Conservation (phyloP, 2,113 vertebrate species). For the Corynorhinus townsendii region DNA sequence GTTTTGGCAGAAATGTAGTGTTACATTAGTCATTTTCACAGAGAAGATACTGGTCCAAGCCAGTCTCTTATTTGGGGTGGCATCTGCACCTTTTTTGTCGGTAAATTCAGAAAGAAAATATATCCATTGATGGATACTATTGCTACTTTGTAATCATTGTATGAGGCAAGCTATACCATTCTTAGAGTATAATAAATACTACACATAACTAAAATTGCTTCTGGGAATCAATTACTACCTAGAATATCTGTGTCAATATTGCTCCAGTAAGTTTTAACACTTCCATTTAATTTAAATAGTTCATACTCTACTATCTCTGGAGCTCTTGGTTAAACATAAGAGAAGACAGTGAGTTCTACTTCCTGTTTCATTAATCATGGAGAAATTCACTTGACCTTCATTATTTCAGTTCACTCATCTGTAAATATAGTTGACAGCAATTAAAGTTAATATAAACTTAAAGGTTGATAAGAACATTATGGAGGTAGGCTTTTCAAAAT, state of each 20-base stretch:
- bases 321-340: neutral
- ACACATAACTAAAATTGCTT: neutral
- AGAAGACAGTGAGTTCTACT: neutral
- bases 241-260: neutral
- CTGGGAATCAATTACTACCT: constrained; percentile 14
- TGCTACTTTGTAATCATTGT: constrained; percentile 76
- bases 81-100: constrained; percentile 83
- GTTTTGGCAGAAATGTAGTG: constrained; percentile 81
- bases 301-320: neutral
- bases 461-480: neutral
- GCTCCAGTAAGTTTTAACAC: neutral
- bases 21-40: constrained; percentile 86
- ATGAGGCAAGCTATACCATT: constrained; percentile 65
- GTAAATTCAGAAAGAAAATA: constrained; percentile 77
- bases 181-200: neutral
- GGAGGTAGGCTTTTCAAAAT: neutral
- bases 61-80: constrained; percentile 84
- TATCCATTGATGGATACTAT: constrained; percentile 75
- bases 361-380: neutral
- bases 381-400: neutral
- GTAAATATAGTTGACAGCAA: neutral
- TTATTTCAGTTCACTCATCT: neutral
- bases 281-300: constrained; percentile 19
- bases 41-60: constrained; percentile 81
- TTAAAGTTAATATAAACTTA: neutral